phyloP scores from a whole-genome alignment of 2,797 vertebrate genomes.

The Naso thynnoides region DNA sequence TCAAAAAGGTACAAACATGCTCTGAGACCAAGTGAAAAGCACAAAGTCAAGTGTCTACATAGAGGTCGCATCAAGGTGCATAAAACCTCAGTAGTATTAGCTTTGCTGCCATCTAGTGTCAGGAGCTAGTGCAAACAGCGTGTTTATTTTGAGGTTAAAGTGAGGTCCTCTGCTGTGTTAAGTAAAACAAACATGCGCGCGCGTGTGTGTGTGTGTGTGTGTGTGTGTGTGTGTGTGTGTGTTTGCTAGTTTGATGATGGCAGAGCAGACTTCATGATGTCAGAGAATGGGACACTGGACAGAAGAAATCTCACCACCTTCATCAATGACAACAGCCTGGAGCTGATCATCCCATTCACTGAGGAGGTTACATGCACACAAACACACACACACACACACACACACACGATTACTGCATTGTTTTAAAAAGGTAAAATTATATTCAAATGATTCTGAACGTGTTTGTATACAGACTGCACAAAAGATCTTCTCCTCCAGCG shows the following conservation, averaged over 20 bases:
- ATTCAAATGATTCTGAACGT: not conserved
- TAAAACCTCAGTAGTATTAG: not conserved
- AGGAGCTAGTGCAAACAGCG: too few relatives aligned
- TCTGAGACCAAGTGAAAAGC: not conserved
- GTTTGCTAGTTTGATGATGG: slow-evolving; percentile 88
- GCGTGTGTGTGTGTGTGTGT: not conserved
- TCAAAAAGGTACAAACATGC: slow-evolving; percentile 88
- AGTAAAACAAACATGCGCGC: not conserved
- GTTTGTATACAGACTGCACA: slow-evolving; percentile 81
- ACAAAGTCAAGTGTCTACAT: not conserved
- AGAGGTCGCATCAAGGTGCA: not conserved
- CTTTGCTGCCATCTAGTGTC: slow-evolving; percentile 53
- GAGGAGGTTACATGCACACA: slow-evolving; percentile 79
- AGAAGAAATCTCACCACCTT: slow-evolving; percentile 79
- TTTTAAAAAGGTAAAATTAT: not conserved
- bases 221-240: slow-evolving; percentile 25
- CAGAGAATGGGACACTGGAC: slow-evolving; percentile 80
- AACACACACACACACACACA: slow-evolving; percentile 3
- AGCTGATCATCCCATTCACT: slow-evolving; percentile 88
- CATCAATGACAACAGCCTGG: slow-evolving; percentile 87
- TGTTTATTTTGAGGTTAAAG: not conserved
- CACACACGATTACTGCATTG: not conserved
- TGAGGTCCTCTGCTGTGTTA: too few relatives aligned
- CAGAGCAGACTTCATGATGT: slow-evolving; percentile 84
- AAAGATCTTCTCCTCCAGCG: slow-evolving; percentile 87